Conservation (phyloP, 2,888 invertebrate species). For the Aphidoletes aphidimyza region DNA sequence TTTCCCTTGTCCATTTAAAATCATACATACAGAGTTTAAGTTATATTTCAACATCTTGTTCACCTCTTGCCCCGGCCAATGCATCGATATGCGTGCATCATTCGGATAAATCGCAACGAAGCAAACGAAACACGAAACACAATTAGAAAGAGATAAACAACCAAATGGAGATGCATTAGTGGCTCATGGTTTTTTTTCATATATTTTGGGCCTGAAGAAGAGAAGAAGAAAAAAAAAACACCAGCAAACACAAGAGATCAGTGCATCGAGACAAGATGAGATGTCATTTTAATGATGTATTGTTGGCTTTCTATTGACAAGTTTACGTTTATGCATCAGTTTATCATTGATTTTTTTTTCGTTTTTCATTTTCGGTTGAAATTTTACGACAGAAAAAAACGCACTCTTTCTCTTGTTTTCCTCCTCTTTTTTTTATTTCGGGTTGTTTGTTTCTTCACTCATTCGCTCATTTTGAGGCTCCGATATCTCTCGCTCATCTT, state of each 20-base stretch:
- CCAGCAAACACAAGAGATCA: constrained; percentile 20
- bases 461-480: neutral
- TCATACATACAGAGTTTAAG: constrained; percentile 10
- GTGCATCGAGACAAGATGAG: constrained; percentile 39
- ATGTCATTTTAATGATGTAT: constrained; percentile 55
- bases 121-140: neutral
- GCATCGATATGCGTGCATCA: too few species aligned
- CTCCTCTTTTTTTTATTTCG: neutral
- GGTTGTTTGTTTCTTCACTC: neutral
- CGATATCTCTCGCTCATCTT: neutral
- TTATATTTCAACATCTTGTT: constrained; percentile 52
- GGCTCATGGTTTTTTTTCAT: neutral
- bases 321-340: constrained; percentile 46
- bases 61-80: constrained; percentile 35
- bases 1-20: too few species aligned
- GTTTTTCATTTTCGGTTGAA: too few species aligned
- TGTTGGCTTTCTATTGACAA: constrained; percentile 54
- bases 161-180: constrained; percentile 37
- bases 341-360: constrained; percentile 37
- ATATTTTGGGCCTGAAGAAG: neutral
- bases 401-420: neutral
- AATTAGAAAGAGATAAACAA: neutral
- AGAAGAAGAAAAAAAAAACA: too few species aligned
- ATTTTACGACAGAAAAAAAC: neutral
- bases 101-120: constrained; percentile 24